Conservation (phyloP, 2,888 invertebrate species). For the Meta bourneti region DNA sequence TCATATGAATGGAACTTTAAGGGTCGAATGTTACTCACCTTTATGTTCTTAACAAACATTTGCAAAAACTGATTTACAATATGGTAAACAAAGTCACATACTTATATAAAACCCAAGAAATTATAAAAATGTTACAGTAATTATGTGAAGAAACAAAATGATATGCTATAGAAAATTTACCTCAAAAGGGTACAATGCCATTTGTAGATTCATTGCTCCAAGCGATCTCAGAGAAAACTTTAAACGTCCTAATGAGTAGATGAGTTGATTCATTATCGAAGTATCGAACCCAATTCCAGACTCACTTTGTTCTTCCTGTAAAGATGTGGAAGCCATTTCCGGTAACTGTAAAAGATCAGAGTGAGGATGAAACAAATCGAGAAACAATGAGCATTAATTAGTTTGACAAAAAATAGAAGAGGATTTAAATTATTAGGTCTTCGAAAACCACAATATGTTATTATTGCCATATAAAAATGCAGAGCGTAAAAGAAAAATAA, state of each 20-base stretch:
- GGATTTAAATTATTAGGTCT: too few species aligned
- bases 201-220: neutral
- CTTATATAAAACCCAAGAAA: neutral
- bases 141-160: neutral
- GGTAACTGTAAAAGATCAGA: neutral
- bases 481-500: too few species aligned
- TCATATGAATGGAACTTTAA: neutral
- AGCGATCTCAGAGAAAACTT: slow-evolving; percentile 38
- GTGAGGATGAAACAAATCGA: too few species aligned
- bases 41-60: neutral
- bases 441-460: too few species aligned
- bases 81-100: neutral
- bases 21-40: neutral
- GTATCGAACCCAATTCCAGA: neutral
- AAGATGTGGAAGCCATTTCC: slow-evolving; percentile 25
- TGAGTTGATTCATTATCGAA: slow-evolving; percentile 25
- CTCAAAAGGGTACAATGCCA: slow-evolving; percentile 15
- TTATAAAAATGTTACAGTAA: neutral
- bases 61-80: neutral
- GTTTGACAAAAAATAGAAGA: too few species aligned
- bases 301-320: neutral
- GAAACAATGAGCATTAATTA: too few species aligned
- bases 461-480: too few species aligned
- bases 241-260: slow-evolving; percentile 51
- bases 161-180: neutral